Percentiles rank a stretch among this genome's conserved stretches.
These are phyloP conservation scores for Mustelus asterias DNA, from an alignment of 2,113 vertebrate species.

Conservation along the genomic window DNA sequence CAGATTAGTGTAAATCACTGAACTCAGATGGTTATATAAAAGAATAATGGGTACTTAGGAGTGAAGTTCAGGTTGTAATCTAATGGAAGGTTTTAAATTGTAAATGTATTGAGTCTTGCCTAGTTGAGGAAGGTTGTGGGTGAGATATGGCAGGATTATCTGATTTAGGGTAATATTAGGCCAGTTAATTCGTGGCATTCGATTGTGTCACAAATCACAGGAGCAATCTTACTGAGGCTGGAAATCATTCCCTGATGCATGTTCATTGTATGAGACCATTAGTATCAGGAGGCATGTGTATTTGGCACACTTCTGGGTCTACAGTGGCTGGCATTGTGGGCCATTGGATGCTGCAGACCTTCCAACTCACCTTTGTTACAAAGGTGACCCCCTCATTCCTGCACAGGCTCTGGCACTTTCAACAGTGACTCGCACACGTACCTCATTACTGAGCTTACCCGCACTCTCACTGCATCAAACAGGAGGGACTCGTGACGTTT, in stretches of 20 bases:
- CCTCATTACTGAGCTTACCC: neutral
- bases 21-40: neutral
- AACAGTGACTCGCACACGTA: neutral
- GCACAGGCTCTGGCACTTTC: neutral
- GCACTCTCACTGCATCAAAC: neutral
- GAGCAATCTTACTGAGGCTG: neutral
- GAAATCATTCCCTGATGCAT: neutral
- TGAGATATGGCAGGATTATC: neutral
- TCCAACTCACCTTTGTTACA: neutral
- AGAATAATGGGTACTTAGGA: neutral
- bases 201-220: slow-evolving; percentile 12
- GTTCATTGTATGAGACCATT: neutral
- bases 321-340: neutral
- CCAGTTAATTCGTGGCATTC: neutral
- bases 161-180: neutral
- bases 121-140: neutral
- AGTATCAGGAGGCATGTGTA: neutral
- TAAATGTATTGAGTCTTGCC: neutral
- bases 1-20: neutral
- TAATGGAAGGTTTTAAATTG: neutral
- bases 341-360: neutral
- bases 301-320: neutral
- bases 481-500: neutral
- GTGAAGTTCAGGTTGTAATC: slow-evolving; percentile 1
- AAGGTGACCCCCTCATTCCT: neutral